Percentiles rank a stretch among this genome's conserved stretches.
These are phyloP conservation scores for Mesorhabditis spiculigera DNA, from an alignment of 2,888 invertebrate species.

Conservation along the genomic window DNA sequence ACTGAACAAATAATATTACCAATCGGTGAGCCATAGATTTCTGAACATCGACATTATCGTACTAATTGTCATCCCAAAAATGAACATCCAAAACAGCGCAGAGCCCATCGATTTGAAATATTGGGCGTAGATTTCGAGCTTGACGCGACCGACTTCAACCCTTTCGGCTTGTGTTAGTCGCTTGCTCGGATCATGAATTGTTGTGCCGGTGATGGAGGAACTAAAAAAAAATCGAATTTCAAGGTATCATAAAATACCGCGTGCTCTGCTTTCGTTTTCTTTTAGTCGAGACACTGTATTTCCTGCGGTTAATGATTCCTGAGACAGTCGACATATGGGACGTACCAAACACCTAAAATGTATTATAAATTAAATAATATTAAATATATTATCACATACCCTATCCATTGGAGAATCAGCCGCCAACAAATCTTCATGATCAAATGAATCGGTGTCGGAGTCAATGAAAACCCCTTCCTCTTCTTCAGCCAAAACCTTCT, in stretches of 20 bases:
- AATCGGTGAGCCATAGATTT: constrained; percentile 56
- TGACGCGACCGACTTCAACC: constrained; percentile 55
- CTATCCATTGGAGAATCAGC: constrained; percentile 38
- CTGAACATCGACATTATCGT: constrained; percentile 51
- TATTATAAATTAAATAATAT: background rate
- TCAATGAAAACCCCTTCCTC: constrained; percentile 20
- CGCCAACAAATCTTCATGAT: constrained; percentile 31
- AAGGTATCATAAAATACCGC: no score
- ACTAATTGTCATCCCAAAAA: constrained; percentile 45
- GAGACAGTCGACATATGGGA: constrained; percentile 56
- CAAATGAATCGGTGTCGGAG: constrained; percentile 15
- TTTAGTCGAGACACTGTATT: constrained; percentile 1
- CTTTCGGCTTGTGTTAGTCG: constrained; percentile 45
- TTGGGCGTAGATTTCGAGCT: constrained; percentile 45
- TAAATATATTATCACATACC: constrained; percentile 9
- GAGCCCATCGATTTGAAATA: constrained; percentile 55
- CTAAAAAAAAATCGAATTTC: no score
- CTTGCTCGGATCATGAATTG: no score
- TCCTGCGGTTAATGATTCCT: constrained; percentile 38
- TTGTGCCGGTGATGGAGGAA: no score
- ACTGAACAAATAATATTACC: constrained; percentile 24
- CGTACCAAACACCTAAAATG: constrained; percentile 43
- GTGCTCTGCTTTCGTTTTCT: no score
- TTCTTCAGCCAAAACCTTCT: constrained; percentile 21
- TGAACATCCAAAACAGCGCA: constrained; percentile 37